These are phyloP conservation scores for Masticophis lateralis DNA, from an alignment of 2,797 vertebrate species.

Conservation along the genomic window DNA sequence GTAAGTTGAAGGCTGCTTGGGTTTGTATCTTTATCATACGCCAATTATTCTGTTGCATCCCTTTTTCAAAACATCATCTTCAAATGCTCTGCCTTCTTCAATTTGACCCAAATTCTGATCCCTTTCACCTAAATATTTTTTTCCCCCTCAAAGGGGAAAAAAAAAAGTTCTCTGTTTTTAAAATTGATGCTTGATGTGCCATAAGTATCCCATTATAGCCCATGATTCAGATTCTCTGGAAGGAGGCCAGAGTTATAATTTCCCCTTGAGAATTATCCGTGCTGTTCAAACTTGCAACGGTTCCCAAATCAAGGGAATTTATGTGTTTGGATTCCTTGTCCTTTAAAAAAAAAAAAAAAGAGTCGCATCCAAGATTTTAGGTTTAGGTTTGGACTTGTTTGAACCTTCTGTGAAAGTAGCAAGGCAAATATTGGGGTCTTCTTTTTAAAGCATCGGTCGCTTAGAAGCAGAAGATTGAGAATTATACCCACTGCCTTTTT, in stretches of 20 bases:
- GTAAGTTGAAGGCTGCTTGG: background rate
- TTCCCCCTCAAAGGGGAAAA: background rate
- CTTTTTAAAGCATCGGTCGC: accelerated
- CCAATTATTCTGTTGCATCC: background rate
- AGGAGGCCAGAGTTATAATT: background rate
- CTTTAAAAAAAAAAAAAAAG: background rate
- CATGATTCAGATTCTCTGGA: slow-evolving; percentile 14
- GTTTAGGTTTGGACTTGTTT: background rate
- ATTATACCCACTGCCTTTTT: background rate
- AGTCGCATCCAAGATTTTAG: slow-evolving; percentile 9
- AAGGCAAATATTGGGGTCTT: background rate
- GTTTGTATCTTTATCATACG: background rate
- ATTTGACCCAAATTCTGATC: background rate
- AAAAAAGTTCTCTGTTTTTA: background rate
- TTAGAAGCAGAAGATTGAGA: background rate
- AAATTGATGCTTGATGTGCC: background rate
- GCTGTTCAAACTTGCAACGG: slow-evolving; percentile 16
- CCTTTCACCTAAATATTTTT: background rate
- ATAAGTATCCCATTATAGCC: background rate
- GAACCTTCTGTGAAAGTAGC: background rate
- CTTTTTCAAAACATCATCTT: background rate
- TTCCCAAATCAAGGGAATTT: slow-evolving; percentile 37
- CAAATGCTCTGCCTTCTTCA: background rate
- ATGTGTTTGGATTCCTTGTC: background rate
- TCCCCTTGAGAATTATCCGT: background rate